A percentile compares a stretch with the other conserved stretches of the same genome.
phyloP scores from a whole-genome alignment of 2,888 invertebrate genomes.

The Metopia argyrocephala region DNA sequence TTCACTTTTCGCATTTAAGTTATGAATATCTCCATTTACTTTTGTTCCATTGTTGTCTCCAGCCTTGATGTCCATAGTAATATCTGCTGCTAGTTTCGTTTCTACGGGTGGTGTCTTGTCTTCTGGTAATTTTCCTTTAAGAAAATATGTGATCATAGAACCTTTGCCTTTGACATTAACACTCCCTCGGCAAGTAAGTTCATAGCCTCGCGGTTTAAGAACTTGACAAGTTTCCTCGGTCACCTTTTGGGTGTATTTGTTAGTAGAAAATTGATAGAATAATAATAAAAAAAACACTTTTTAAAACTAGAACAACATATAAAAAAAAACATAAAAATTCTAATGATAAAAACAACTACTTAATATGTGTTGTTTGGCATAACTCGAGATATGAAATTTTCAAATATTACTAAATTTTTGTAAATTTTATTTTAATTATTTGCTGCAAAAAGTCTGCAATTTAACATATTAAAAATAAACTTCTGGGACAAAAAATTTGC shows the following conservation, averaged over 20 bases:
- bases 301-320: too few species aligned
- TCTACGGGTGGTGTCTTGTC: conserved; percentile 27
- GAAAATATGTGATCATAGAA: conserved; percentile 93
- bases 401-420: too few species aligned
- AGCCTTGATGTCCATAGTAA: neutral
- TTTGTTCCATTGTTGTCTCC: conserved; percentile 13
- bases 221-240: conserved; percentile 94
- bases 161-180: conserved; percentile 97
- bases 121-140: conserved; percentile 72
- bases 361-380: too few species aligned
- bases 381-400: too few species aligned
- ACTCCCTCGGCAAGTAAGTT: conserved; percentile 89
- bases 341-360: too few species aligned
- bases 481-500: too few species aligned
- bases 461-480: too few species aligned
- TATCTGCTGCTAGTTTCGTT: conserved; percentile 4
- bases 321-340: too few species aligned
- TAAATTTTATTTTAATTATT: too few species aligned
- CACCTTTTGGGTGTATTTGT: conserved; percentile 80
- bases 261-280: neutral
- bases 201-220: conserved; percentile 87
- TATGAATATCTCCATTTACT: conserved; percentile 1
- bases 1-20: conserved; percentile 5
- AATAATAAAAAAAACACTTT: neutral
- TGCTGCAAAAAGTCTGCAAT: too few species aligned